Percentiles rank a stretch among this genome's conserved stretches.
Conservation (phyloP, 30 jellyfish, hydroid and myxozoan species). For the Hydractinia symbiolongicarpus region DNA sequence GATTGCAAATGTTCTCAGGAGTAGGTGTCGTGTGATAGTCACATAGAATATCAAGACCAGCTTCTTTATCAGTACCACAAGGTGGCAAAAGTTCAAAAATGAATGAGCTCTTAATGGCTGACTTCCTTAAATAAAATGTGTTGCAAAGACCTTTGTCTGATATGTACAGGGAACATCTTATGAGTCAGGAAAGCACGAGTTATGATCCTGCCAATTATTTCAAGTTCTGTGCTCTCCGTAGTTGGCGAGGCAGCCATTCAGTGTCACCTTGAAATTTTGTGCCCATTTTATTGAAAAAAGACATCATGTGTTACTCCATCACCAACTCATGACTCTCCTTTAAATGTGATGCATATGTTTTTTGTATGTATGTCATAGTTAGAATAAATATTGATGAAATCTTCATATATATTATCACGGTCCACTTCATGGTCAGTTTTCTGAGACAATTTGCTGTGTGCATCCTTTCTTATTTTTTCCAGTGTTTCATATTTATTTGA, state of each 20-base stretch:
- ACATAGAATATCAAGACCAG: constrained; percentile 3
- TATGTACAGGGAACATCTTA: neutral
- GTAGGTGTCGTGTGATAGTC: constrained; percentile 6
- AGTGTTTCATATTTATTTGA: neutral
- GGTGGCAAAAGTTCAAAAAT: neutral
- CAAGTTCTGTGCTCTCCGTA: neutral
- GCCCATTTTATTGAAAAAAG: neutral
- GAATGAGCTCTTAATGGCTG: neutral
- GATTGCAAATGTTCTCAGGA: neutral
- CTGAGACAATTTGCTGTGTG: too few relatives aligned
- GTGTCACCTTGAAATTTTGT: constrained; percentile 2
- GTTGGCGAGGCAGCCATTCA: constrained; percentile 4
- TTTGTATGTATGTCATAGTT: neutral
- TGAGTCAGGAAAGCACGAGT: neutral
- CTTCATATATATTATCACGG: constrained; percentile 10
- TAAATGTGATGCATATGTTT: neutral
- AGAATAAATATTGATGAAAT: neutral
- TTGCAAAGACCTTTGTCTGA: neutral
- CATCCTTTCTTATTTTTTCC: neutral
- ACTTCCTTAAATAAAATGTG: neutral
- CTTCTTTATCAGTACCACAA: neutral
- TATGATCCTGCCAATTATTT: neutral
- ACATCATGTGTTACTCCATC: constrained; percentile 2
- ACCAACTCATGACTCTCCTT: neutral
- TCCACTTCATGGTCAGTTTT: neutral